Evolutionary conservation across 2,113 vertebrate species (phyloP), one percentile per base, ranked within the genome.

Genomic region (Lagopus leucura): DNA sequence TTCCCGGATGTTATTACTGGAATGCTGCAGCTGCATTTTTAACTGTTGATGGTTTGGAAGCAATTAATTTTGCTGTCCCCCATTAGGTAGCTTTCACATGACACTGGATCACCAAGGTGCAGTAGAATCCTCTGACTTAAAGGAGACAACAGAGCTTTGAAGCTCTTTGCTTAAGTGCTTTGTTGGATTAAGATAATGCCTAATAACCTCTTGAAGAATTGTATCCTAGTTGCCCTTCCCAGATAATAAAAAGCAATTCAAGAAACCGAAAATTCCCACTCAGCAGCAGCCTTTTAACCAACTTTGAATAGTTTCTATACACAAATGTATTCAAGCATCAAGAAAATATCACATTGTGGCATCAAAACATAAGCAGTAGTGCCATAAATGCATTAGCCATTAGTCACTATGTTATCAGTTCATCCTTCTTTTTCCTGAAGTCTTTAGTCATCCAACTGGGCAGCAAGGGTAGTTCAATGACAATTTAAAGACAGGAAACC

Each of bases 11-110:
- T 85, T 88, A 58, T 93, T 94, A 70, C 72, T 57, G 88, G 86
- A 96, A 94, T 83, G 52, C 57, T 90, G 80, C 89, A 95, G 94
- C 91, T 92, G 67, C 20, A 17, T 40, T 85, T 95, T 94, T 96
- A 96, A 96, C 87, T 77, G 55, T 63, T 92, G 58, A 38, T 71
- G 82, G 34, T 15, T 40, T 80, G 60, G 50, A 89, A 77, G 43
- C 3, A 19, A 27, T 80, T 61, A 75, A 18, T 25, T 86, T 80
- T 73, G 13, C 27, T 63, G 18, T 85, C 82, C 45, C 28, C 91
- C 20, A 42, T 30, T 3, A 4, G 27, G 27, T n/a, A 42, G 27
- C 16, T 82, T 85, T 96, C 71, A 72, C 17, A 36, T 10, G 27
- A 30, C 24, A 54, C 61, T 42, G 75, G 50, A 80, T 40, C 82